phyloP scores from a whole-genome alignment of 1,140 invertebrate genomes.

The Semibalanus balanoides region DNA sequence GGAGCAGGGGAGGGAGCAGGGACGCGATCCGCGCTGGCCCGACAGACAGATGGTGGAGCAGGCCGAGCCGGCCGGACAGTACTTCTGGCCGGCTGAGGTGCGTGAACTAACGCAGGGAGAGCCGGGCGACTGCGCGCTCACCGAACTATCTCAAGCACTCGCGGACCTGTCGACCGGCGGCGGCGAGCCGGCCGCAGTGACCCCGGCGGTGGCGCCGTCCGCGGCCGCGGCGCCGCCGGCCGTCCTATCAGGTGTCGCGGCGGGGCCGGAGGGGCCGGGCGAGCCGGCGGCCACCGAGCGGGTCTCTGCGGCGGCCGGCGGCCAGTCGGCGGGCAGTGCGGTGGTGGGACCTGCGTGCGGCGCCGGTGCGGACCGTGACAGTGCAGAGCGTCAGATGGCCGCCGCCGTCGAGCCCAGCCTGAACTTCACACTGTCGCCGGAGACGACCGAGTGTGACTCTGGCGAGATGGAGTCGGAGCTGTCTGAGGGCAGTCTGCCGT shows the following conservation, averaged over 20 bases:
- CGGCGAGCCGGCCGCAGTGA: not conserved
- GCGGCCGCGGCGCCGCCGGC: too few relatives aligned
- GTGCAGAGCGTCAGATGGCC: too few relatives aligned
- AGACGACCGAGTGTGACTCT: slow-evolving; percentile 89
- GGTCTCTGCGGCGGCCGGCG: too few relatives aligned
- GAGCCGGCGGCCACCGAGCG: not conserved
- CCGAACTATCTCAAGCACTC: not conserved
- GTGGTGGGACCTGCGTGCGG: too few relatives aligned
- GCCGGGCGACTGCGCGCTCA: not conserved
- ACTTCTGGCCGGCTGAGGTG: slow-evolving; percentile 6
- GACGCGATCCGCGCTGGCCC: not conserved
- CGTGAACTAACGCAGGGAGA: not conserved
- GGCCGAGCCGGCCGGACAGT: slow-evolving; percentile 4
- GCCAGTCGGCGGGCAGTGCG: not conserved
- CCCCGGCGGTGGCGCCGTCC: too few relatives aligned
- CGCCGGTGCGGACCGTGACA: too few relatives aligned
- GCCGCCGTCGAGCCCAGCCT: slow-evolving; percentile 24
- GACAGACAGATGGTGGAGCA: not conserved
- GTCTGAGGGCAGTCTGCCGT: slow-evolving; percentile 26
- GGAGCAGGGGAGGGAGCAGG: slow-evolving; percentile 12
- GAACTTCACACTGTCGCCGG: slow-evolving; percentile 79
- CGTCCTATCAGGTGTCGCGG: too few relatives aligned
- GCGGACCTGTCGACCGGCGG: not conserved
- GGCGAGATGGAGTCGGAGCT: slow-evolving; percentile 53
- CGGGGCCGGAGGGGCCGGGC: too few relatives aligned